Evolutionary conservation across 1,140 invertebrate species (phyloP), one percentile per base, ranked within the genome.

Genomic region (Aphaenogaster floridana): DNA sequence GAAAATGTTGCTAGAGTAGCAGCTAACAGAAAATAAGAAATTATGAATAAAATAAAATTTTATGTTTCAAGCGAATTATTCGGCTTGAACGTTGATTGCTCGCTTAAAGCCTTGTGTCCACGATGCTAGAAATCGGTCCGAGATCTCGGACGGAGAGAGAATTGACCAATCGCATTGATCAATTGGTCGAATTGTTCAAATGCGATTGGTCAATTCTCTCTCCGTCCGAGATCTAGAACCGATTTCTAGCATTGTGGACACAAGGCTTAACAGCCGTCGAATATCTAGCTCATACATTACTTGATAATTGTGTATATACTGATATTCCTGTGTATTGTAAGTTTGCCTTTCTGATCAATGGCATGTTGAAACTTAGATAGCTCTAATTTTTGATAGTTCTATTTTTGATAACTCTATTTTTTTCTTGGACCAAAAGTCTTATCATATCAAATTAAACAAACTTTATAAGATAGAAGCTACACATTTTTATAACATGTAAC

Each of bases 41-140:
- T 28, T n/a, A 21, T 7, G 21, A 42, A 36, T 45, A 11, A 66
- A 21, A 6, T 42, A 21, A 48, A 52, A 8, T 52, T 45, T 64
- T 17, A 1, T 61, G 21, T 87, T 72, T 28, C 34, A 87, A 69
- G 13, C 11, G 8, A 28, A 9, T 9, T 61, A 61, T 21, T 71
- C 48, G 11, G 50, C 1, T 1, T 63, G 0, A 63, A 63, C 1
- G 0, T 50, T 0, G 2, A 0, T 0, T 88, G 87, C 8, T 72
- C 81, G n/a, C 87, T 86, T n/a, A n/a, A n/a, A n/a, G n/a, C n/a
- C n/a, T n/a, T n/a, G n/a, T n/a, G n/a, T n/a, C n/a, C n/a, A n/a
- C n/a, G n/a, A n/a, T n/a, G n/a, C n/a, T n/a, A n/a, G n/a, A n/a
- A n/a, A n/a, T n/a, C n/a, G n/a, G n/a, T n/a, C n/a, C n/a, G n/a